These are phyloP conservation scores for Grus americana DNA, from an alignment of 2,113 vertebrate species.

Conservation along the genomic window DNA sequence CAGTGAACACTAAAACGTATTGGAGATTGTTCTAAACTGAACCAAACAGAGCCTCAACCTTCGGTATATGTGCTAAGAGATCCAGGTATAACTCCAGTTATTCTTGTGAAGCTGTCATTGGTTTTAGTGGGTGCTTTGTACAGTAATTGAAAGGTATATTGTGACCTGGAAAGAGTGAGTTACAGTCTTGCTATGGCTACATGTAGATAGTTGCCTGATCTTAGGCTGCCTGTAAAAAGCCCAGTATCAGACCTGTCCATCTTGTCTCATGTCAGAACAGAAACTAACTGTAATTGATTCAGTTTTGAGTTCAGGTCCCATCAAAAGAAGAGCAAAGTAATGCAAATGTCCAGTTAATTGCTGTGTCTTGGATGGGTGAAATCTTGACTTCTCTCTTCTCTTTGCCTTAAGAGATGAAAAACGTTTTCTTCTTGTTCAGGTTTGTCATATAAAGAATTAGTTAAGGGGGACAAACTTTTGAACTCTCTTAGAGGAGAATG, in stretches of 20 bases:
- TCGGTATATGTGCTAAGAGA: not conserved
- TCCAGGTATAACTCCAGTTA: not conserved
- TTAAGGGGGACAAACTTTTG: not conserved
- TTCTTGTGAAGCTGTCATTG: not conserved
- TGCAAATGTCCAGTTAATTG: not conserved
- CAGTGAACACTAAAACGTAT: not conserved
- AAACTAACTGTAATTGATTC: not conserved
- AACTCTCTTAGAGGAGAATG: accelerated
- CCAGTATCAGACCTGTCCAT: not conserved
- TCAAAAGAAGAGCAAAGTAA: not conserved
- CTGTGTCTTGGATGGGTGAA: not conserved
- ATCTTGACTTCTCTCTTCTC: not conserved
- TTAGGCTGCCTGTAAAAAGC: not conserved
- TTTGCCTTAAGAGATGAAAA: not conserved
- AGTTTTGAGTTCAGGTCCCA: not conserved
- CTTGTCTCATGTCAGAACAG: not conserved
- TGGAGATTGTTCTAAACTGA: not conserved
- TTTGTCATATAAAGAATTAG: not conserved
- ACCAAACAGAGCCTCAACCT: not conserved
- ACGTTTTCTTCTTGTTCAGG: not conserved
- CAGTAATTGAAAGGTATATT: not conserved
- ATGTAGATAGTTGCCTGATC: not conserved
- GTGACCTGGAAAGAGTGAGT: not conserved
- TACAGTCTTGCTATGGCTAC: not conserved
- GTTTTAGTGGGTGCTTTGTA: not conserved